Percentiles rank a stretch among this genome's conserved stretches.
These are phyloP conservation scores for Anastrepha ludens DNA, from an alignment of 1,140 invertebrate species.

Conservation along the genomic window DNA sequence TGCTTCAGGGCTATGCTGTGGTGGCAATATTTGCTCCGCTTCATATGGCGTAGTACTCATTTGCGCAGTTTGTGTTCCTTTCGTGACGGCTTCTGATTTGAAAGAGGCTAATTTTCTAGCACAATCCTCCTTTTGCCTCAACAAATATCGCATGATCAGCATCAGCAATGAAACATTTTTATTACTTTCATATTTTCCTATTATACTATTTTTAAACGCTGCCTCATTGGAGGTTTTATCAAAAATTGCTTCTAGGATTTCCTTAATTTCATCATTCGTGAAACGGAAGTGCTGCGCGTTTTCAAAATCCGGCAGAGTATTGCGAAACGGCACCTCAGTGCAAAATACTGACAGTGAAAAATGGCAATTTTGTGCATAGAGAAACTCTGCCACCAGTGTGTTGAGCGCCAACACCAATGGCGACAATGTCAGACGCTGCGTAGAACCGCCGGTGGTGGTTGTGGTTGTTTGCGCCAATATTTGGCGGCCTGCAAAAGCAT, in stretches of 20 bases:
- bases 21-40: background rate
- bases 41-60: background rate
- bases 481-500: constrained; percentile 47
- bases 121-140: constrained; percentile 57
- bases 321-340: constrained; percentile 67
- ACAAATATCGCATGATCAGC: constrained; percentile 60
- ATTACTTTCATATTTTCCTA: constrained; percentile 57
- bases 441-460: constrained; percentile 37
- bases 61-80: background rate
- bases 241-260: constrained; percentile 61
- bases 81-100: background rate
- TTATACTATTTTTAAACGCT: background rate
- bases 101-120: background rate
- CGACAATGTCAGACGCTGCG: constrained; percentile 58
- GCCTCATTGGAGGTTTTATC: constrained; percentile 31
- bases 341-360: constrained; percentile 69
- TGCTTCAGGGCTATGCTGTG: background rate
- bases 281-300: constrained; percentile 63
- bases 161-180: constrained; percentile 61
- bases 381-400: constrained; percentile 70
- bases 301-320: constrained; percentile 66
- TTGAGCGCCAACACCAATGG: constrained; percentile 64
- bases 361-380: constrained; percentile 70
- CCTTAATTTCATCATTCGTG: constrained; percentile 60
- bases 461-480: constrained; percentile 52